Conservation (phyloP, 2,888 invertebrate genomes). For the Myopa tessellatipennis region DNA sequence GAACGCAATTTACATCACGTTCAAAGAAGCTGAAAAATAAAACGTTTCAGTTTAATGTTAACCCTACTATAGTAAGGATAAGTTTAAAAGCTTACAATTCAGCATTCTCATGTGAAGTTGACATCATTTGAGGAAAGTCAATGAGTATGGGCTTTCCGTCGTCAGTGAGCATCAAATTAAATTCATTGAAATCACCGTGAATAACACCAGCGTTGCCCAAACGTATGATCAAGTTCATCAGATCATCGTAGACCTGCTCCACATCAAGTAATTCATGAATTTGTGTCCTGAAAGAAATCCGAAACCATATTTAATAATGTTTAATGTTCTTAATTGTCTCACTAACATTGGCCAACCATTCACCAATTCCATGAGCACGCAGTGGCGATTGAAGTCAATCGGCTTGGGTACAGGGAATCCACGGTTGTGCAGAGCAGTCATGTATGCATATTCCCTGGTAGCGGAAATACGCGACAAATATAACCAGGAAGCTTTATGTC, state of each 20-base stretch:
- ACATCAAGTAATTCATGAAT: slow-evolving; percentile 76
- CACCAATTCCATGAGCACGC: slow-evolving; percentile 95
- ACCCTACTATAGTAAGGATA: not conserved
- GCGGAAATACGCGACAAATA: slow-evolving; percentile 97
- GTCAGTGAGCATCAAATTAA: slow-evolving; percentile 91
- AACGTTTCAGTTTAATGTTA: not conserved
- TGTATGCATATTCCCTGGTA: slow-evolving; percentile 96
- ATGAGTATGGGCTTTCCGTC: slow-evolving; percentile 87
- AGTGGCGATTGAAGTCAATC: slow-evolving; percentile 93
- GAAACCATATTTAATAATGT: not conserved
- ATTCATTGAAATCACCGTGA: slow-evolving; percentile 99
- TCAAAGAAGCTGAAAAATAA: slow-evolving; percentile 81
- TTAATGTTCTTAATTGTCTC: not conserved
- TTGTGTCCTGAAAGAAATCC: slow-evolving; percentile 71
- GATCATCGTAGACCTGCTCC: slow-evolving; percentile 86
- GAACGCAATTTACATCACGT: slow-evolving; percentile 92
- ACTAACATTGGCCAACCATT: slow-evolving; percentile 83
- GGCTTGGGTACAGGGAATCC: slow-evolving; percentile 96
- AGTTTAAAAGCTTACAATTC: slow-evolving; percentile 74
- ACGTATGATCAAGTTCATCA: slow-evolving; percentile 92
- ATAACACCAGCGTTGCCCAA: slow-evolving; percentile 96
- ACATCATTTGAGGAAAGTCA: slow-evolving; percentile 99
- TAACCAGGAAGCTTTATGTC: slow-evolving; percentile 92
- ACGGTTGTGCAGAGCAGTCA: slow-evolving; percentile 91
- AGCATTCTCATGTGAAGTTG: slow-evolving; percentile 92